Evolutionary conservation across 1,140 invertebrate species (phyloP).

Genomic region (Ips nitidus): DNA sequence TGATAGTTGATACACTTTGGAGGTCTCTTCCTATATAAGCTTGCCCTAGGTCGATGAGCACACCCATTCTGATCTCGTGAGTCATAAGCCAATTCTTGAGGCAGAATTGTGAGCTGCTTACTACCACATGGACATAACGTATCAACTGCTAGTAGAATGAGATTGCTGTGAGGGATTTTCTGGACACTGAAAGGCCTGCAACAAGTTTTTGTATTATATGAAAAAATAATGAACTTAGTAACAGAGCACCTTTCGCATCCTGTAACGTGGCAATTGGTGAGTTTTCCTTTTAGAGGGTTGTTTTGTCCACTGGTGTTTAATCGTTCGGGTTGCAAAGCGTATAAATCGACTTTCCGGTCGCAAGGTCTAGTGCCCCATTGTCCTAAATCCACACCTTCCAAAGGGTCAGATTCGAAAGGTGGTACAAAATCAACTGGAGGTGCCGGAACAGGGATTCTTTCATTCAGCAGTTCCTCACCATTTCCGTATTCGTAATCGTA

Average conservation of each 20-base stretch:
- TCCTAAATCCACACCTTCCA: constrained; percentile 53
- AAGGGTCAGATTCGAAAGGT: constrained; percentile 51
- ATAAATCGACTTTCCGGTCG: constrained; percentile 84
- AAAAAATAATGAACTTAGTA: background rate
- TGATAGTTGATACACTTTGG: constrained; percentile 85
- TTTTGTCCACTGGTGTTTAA: constrained; percentile 75
- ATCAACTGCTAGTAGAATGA: constrained; percentile 86
- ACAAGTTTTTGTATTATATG: background rate
- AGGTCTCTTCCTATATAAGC: constrained; percentile 63
- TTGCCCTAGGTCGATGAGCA: constrained; percentile 48
- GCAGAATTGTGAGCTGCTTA: constrained; percentile 78
- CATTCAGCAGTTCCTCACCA: constrained; percentile 46
- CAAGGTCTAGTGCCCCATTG: constrained; percentile 66
- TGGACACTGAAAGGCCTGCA: constrained; percentile 88
- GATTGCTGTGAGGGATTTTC: constrained; percentile 87
- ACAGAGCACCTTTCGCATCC: constrained; percentile 79
- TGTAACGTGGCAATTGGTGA: constrained; percentile 86
- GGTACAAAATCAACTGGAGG: constrained; percentile 48
- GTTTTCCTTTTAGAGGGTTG: constrained; percentile 81
- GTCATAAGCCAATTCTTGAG: constrained; percentile 67
- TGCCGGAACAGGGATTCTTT: constrained; percentile 43
- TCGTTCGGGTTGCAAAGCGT: constrained; percentile 78
- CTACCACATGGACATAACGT: constrained; percentile 86
- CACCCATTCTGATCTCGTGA: constrained; percentile 43
- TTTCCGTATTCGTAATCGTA: constrained; percentile 50